A percentile compares a stretch with the other conserved stretches of the same genome.
Conservation (phyloP, 1,140 invertebrate genomes). For the Drosophila dunni region DNA sequence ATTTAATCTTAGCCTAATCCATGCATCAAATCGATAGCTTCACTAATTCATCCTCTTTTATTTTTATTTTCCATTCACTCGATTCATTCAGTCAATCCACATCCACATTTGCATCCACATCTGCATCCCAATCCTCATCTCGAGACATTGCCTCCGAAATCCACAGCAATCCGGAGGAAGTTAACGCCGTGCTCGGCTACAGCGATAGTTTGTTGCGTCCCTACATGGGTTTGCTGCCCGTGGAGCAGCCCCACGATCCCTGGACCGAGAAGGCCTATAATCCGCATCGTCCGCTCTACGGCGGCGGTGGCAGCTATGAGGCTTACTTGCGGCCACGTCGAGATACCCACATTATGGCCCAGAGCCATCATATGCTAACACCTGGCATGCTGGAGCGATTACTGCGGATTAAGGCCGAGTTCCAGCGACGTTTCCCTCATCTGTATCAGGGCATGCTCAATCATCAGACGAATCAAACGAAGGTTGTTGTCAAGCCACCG, state of each 20-base stretch:
- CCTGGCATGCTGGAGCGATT: slow-evolving; percentile 75
- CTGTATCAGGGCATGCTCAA: slow-evolving; percentile 74
- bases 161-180: slow-evolving; percentile 13
- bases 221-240: slow-evolving; percentile 73
- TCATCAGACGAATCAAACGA: slow-evolving; percentile 60
- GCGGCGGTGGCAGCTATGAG: slow-evolving; percentile 75
- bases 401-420: slow-evolving; percentile 68
- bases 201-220: slow-evolving; percentile 58
- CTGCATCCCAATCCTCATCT: slow-evolving; percentile 32
- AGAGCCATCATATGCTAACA: slow-evolving; percentile 54
- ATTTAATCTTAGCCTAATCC: slow-evolving; percentile 20
- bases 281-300: slow-evolving; percentile 53
- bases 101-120: slow-evolving; percentile 34
- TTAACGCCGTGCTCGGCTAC: slow-evolving; percentile 54
- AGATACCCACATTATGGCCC: slow-evolving; percentile 66
- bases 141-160: slow-evolving; percentile 38
- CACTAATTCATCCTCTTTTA: slow-evolving; percentile 26
- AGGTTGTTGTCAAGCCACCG: slow-evolving; percentile 70
- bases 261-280: slow-evolving; percentile 67
- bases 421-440: slow-evolving; percentile 68
- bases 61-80: slow-evolving; percentile 9
- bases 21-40: background rate
- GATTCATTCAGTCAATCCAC: slow-evolving; percentile 42
- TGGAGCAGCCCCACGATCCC: slow-evolving; percentile 66
- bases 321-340: slow-evolving; percentile 63